Conservation (phyloP, 1,140 invertebrate genomes). For the Babylonia areolata region DNA sequence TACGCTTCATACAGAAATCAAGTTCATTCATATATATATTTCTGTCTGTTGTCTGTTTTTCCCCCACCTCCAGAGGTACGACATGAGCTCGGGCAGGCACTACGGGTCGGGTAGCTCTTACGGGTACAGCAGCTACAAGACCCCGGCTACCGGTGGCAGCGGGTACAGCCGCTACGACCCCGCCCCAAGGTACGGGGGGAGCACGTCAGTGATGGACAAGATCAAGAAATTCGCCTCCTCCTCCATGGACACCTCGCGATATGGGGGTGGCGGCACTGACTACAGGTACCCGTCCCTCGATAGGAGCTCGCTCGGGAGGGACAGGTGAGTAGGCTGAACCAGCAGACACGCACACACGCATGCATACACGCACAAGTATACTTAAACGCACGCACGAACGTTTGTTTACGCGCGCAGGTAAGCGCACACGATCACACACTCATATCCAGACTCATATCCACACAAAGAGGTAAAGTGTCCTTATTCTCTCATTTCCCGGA, state of each 20-base stretch:
- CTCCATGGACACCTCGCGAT: slow-evolving; percentile 12
- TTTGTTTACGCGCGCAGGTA: too few relatives aligned
- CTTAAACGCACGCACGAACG: too few relatives aligned
- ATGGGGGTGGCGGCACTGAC: slow-evolving; percentile 39
- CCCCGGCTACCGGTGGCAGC: slow-evolving; percentile 40
- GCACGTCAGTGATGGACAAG: slow-evolving; percentile 50
- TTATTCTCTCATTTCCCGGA: too few relatives aligned
- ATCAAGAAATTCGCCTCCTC: slow-evolving; percentile 54
- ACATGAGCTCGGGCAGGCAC: slow-evolving; percentile 52
- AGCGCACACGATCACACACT: too few relatives aligned
- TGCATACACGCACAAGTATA: too few relatives aligned
- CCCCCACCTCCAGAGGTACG: slow-evolving; percentile 44
- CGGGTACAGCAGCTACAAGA: slow-evolving; percentile 48
- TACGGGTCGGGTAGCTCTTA: slow-evolving; percentile 47
- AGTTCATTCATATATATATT: not conserved
- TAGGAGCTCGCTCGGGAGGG: slow-evolving; percentile 50
- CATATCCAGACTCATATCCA: too few relatives aligned
- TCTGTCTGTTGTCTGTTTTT: slow-evolving; percentile 23
- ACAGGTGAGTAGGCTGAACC: slow-evolving; percentile 42
- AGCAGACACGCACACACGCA: too few relatives aligned
- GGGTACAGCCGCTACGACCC: slow-evolving; percentile 53
- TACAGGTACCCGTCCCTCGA: slow-evolving; percentile 55
- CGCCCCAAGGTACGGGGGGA: slow-evolving; percentile 39
- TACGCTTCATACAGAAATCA: too few relatives aligned
- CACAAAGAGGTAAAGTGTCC: too few relatives aligned